Evolutionary conservation across 35 echinoderm and acorn worm species (phyloP), one percentile per base, ranked within the genome.

Genomic region (Eucidaris tribuloides): DNA sequence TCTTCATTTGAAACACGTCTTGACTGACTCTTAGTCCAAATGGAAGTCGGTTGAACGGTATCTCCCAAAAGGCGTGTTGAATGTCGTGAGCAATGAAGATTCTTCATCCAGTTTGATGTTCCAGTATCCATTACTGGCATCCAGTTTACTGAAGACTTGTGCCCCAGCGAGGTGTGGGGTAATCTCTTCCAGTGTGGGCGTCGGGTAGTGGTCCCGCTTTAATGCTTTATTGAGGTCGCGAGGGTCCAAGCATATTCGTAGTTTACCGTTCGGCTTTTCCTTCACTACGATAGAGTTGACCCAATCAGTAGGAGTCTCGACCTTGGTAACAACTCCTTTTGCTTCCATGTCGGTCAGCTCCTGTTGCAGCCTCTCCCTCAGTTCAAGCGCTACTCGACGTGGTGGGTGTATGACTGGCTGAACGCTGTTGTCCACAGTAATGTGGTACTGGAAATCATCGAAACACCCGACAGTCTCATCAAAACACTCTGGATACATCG

Each of bases 31-130:
- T 45, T 15, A 91, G 54, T 17, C 89, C 83, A 55, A 87, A 92
- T 22, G 85, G 85, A 20, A 93, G 35, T 25, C 91, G 65, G 17
- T 61, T 39, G 36, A 93, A 93, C 25, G 63, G 32, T 45, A 93
- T 34, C 85, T 77, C 5, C 91, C 91, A 84, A 89, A 93, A 15
- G 91, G 71, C 11, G 85, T 89, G 29, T 77, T 88, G 45, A 93
- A 93, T 31, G 85, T 79, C 13, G 46, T 76, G 0, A 89, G 71
- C 22, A 76, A 28, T 38, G 60, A 62, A 46, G 60, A 76, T 62
- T 80, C 30, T 14, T 74, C 45, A 52, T 88, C 90, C 46, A 92
- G 38, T n/a, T 62, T 43, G 20, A 92, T 71, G 55, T 92, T 77
- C 90, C 90, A 92, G 48, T 77, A 92, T 46, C 90, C 90, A 18